phyloP scores from a whole-genome alignment of 2,888 invertebrate species.

The Cotesia congregata region DNA sequence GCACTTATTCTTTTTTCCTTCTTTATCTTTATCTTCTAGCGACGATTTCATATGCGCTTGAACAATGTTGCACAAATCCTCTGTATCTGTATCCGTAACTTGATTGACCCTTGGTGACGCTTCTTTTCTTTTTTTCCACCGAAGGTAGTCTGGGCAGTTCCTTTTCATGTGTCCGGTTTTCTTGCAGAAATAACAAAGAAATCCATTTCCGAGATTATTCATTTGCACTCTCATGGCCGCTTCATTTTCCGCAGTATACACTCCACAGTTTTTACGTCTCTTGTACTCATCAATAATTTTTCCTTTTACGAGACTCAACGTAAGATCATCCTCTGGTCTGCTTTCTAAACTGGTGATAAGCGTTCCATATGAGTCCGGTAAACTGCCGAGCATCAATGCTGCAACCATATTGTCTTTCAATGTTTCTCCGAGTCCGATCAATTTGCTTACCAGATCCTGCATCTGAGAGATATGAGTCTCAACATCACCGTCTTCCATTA shows the following conservation, averaged over 20 bases:
- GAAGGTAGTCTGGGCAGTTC: slow-evolving; percentile 40
- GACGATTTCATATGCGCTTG: not conserved
- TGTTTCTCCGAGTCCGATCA: slow-evolving; percentile 45
- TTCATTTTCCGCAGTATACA: slow-evolving; percentile 27
- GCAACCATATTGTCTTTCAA: slow-evolving; percentile 47
- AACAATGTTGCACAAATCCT: slow-evolving; percentile 18
- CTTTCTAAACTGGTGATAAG: slow-evolving; percentile 51
- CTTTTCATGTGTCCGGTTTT: slow-evolving; percentile 45
- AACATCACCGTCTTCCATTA: slow-evolving; percentile 43
- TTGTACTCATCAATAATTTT: slow-evolving; percentile 53
- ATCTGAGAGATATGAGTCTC: slow-evolving; percentile 49
- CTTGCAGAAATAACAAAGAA: slow-evolving; percentile 41
- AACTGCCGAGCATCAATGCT: slow-evolving; percentile 51
- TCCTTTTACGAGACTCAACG: slow-evolving; percentile 46
- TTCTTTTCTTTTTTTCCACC: slow-evolving; percentile 42
- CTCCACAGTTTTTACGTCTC: slow-evolving; percentile 38
- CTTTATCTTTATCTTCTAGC: not conserved
- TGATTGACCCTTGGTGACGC: slow-evolving; percentile 28
- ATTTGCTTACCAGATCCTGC: slow-evolving; percentile 43
- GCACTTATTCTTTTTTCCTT: not conserved
- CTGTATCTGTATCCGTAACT: slow-evolving; percentile 19
- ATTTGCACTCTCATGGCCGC: slow-evolving; percentile 33
- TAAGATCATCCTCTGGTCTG: slow-evolving; percentile 48
- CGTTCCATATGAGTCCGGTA: slow-evolving; percentile 52
- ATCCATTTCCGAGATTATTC: slow-evolving; percentile 5